Conservation (phyloP, 1,140 invertebrate species). For the Hycleus phaleratus region DNA sequence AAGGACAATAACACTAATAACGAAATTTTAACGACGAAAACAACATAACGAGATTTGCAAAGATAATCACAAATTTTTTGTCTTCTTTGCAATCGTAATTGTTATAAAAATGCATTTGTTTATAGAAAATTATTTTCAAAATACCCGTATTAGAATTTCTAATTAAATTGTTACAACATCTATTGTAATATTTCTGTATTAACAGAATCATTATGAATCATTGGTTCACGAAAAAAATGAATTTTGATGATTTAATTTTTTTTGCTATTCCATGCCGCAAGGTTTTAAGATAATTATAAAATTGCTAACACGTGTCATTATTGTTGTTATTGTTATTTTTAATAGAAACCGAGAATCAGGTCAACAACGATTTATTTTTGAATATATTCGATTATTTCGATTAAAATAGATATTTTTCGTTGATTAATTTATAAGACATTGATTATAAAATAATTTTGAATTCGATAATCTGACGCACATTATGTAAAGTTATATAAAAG, state of each 20-base stretch:
- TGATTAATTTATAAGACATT: too few species aligned
- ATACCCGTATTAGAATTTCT: too few species aligned
- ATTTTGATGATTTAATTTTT: not conserved
- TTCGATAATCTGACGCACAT: not conserved
- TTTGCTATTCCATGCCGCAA: not conserved
- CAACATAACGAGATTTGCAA: too few species aligned
- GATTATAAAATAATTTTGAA: not conserved
- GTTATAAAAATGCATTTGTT: not conserved
- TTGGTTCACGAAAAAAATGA: not conserved
- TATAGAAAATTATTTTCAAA: not conserved
- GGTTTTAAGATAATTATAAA: not conserved
- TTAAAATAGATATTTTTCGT: too few species aligned
- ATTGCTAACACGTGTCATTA: too few species aligned
- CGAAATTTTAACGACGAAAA: slow-evolving; percentile 5
- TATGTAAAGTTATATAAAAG: slow-evolving; percentile 5
- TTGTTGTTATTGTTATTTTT: too few species aligned
- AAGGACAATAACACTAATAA: slow-evolving; percentile 16
- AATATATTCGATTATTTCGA: too few species aligned
- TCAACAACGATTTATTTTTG: too few species aligned
- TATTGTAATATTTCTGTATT: not conserved
- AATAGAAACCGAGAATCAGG: too few species aligned
- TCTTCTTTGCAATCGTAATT: too few species aligned
- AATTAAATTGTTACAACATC: too few species aligned
- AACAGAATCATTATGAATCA: not conserved
- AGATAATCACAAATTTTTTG: too few species aligned